phyloP scores from a whole-genome alignment of 2,113 vertebrate genomes.

The Engraulis encrasicolus region DNA sequence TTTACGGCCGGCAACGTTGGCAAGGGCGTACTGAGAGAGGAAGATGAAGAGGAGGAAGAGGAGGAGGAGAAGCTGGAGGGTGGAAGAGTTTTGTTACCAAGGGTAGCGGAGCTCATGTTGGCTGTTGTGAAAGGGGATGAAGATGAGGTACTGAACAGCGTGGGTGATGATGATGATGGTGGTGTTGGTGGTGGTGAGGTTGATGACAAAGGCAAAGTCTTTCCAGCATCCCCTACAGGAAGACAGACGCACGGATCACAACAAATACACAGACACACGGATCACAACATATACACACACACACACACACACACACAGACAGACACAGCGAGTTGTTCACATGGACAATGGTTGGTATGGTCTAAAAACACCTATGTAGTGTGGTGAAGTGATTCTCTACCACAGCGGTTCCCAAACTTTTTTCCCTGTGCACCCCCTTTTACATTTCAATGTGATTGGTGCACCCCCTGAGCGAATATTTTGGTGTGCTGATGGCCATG shows the following conservation, averaged over 20 bases:
- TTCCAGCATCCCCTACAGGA: neutral
- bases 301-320: no score
- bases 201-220: constrained; percentile 61
- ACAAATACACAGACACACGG: neutral
- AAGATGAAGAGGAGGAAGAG: constrained; percentile 63
- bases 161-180: constrained; percentile 68
- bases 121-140: constrained; percentile 76
- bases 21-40: constrained; percentile 69
- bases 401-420: no score
- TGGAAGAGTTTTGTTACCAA: neutral
- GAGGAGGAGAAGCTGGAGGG: constrained; percentile 45
- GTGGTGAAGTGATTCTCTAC: no score
- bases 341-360: neutral
- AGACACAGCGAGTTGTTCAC: neutral
- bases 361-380: no score
- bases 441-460: no score
- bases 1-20: constrained; percentile 63
- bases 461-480: no score
- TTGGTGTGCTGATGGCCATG: no score
- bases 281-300: neutral
- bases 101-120: constrained; percentile 86
- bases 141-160: constrained; percentile 60
- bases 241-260: neutral
- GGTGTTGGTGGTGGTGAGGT: constrained; percentile 66
- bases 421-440: no score